These are phyloP conservation scores for Chascanopsetta lugubris DNA, from an alignment of 2,113 vertebrate genomes.

Conservation along the genomic window DNA sequence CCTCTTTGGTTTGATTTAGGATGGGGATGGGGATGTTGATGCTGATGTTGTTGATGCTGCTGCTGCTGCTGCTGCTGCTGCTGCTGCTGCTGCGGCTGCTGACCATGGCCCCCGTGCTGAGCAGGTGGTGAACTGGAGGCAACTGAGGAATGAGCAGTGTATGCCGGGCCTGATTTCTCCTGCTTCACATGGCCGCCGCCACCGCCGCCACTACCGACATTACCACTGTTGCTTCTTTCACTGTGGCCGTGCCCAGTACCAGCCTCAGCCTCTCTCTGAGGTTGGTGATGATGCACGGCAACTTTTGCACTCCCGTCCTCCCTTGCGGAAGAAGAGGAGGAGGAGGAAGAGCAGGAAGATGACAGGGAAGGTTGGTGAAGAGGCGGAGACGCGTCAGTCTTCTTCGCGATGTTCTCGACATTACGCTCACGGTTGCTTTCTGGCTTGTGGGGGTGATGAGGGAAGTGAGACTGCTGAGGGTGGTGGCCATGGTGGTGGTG, in stretches of 20 bases:
- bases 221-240: constrained; percentile 57
- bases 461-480: constrained; percentile 72
- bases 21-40: constrained; percentile 62
- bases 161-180: constrained; percentile 68
- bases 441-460: constrained; percentile 72
- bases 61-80: constrained; percentile 72
- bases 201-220: constrained; percentile 20
- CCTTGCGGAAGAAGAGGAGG: constrained; percentile 80
- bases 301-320: constrained; percentile 76
- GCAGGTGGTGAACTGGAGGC: constrained; percentile 47
- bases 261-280: constrained; percentile 69
- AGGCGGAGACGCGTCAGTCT: constrained; percentile 72
- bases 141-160: constrained; percentile 47
- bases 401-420: constrained; percentile 66
- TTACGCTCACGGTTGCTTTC: constrained; percentile 77
- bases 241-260: constrained; percentile 33
- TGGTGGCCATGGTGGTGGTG: constrained; percentile 64
- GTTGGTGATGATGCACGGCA: constrained; percentile 69
- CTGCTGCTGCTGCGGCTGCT: constrained; percentile 70
- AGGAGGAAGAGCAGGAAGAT: constrained; percentile 82
- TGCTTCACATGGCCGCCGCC: constrained; percentile 59
- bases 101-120: constrained; percentile 65
- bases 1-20: constrained; percentile 79
- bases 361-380: constrained; percentile 78
- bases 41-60: constrained; percentile 68